These are phyloP conservation scores for Flabesymbios commensalis DNA, from an alignment of 2,888 invertebrate genomes.

Conservation along the genomic window DNA sequence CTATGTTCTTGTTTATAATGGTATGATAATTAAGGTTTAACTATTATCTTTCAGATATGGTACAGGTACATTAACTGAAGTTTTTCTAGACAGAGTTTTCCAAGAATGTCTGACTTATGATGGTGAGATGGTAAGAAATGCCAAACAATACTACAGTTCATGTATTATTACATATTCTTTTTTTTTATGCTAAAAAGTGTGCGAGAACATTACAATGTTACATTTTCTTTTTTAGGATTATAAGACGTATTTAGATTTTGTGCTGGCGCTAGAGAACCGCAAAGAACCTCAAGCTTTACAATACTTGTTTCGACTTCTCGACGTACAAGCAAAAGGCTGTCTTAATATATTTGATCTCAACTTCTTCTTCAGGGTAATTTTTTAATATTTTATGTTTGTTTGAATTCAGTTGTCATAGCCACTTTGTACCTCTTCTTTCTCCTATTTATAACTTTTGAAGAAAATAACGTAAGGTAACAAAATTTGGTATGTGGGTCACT, in stretches of 20 bases:
- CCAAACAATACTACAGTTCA: not conserved
- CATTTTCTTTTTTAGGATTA: constrained; percentile 71
- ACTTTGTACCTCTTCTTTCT: not conserved
- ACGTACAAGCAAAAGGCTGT: constrained; percentile 85
- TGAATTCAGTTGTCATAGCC: not conserved
- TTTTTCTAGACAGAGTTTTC: constrained; percentile 90
- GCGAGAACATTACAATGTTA: not conserved
- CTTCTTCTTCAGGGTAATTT: constrained; percentile 81
- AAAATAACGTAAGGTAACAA: no score
- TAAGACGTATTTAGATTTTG: constrained; percentile 93
- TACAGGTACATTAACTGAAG: constrained; percentile 86
- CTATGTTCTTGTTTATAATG: no score
- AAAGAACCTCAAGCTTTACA: constrained; percentile 88
- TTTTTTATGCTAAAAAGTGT: not conserved
- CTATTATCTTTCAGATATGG: constrained; percentile 76
- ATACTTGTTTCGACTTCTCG: constrained; percentile 87
- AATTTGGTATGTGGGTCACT: no score
- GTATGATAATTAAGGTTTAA: no score
- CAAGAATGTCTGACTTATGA: constrained; percentile 94
- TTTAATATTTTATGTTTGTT: not conserved
- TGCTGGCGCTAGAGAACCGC: constrained; percentile 88
- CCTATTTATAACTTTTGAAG: no score
- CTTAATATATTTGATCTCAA: constrained; percentile 88
- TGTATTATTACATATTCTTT: not conserved
- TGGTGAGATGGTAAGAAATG: constrained; percentile 58